A percentile compares a stretch with the other conserved stretches of the same genome.
These are phyloP conservation scores for Platygyra sinensis DNA, from an alignment of 64 coral and sea anemone species.

Conservation along the genomic window DNA sequence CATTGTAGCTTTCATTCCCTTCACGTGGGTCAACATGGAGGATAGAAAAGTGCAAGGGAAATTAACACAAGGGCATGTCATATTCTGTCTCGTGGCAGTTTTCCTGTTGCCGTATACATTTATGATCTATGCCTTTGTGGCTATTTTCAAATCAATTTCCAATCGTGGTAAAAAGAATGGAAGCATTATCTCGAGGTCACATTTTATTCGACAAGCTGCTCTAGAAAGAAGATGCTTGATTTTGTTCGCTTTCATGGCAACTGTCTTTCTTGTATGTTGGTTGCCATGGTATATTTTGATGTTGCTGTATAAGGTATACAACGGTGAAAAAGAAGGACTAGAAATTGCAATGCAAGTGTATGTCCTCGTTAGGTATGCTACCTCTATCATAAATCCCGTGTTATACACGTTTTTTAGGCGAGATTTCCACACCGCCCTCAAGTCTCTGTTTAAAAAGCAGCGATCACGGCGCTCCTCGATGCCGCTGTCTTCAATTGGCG, in stretches of 20 bases:
- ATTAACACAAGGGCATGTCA: not conserved
- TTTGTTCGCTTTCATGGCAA: constrained; percentile 19
- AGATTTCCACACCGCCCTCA: constrained; percentile 55
- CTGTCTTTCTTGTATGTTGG: constrained; percentile 12
- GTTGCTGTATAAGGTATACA: not conserved
- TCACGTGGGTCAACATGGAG: not conserved
- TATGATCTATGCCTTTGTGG: constrained; percentile 25
- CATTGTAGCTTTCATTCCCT: constrained; percentile 15
- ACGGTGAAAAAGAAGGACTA: not conserved
- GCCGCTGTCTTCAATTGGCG: not conserved
- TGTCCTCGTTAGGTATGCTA: constrained; percentile 31
- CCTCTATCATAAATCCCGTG: constrained; percentile 51
- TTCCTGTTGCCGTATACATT: constrained; percentile 4
- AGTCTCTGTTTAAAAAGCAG: not conserved
- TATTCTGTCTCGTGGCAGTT: constrained; percentile 1
- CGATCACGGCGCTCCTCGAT: not conserved
- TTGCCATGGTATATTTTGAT: constrained; percentile 31
- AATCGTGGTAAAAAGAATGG: not conserved
- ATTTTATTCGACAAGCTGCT: not conserved
- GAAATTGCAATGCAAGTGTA: not conserved
- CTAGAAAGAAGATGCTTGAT: not conserved
- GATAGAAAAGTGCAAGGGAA: not conserved
- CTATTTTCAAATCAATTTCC: not conserved
- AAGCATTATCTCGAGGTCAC: too few species aligned
- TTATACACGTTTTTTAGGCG: constrained; percentile 64